A percentile compares a stretch with the other conserved stretches of the same genome.
Conservation (phyloP, 2,888 invertebrate genomes). For the Gymnocheta viridis region DNA sequence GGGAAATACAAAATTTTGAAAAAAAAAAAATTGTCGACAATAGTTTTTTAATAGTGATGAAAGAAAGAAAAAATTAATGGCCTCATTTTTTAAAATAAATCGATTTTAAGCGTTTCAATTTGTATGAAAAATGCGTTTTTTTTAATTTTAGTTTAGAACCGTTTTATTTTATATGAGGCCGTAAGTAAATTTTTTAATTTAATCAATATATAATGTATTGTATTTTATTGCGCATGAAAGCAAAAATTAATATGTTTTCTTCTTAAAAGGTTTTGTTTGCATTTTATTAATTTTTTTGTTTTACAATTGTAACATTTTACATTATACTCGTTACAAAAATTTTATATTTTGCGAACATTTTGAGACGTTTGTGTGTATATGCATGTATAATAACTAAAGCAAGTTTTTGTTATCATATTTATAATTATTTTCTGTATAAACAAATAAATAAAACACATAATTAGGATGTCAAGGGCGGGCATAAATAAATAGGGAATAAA, state of each 20-base stretch:
- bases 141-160: too few relatives aligned
- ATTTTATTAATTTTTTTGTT: conserved; percentile 37
- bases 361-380: conserved; percentile 41
- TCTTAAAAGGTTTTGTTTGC: background rate
- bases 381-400: conserved; percentile 15
- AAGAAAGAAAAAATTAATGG: background rate
- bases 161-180: too few relatives aligned
- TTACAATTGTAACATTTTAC: conserved; percentile 27
- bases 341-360: conserved; percentile 47
- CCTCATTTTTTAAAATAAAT: too few relatives aligned
- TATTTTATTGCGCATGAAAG: too few relatives aligned
- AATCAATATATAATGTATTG: too few relatives aligned
- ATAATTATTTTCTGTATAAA: background rate
- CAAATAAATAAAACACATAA: conserved; percentile 45
- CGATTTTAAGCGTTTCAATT: too few relatives aligned
- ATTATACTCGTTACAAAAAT: conserved; percentile 30
- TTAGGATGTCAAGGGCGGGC: background rate
- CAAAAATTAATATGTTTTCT: background rate
- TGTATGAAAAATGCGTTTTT: too few relatives aligned
- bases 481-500: conserved; percentile 8
- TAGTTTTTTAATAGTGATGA: background rate
- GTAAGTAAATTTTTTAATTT: too few relatives aligned
- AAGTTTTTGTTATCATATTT: conserved; percentile 32
- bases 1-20: background rate
- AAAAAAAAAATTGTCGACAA: background rate